Evolutionary conservation across 2,113 vertebrate genomes (phyloP).

Genomic region (Sapayoa aenigma): DNA sequence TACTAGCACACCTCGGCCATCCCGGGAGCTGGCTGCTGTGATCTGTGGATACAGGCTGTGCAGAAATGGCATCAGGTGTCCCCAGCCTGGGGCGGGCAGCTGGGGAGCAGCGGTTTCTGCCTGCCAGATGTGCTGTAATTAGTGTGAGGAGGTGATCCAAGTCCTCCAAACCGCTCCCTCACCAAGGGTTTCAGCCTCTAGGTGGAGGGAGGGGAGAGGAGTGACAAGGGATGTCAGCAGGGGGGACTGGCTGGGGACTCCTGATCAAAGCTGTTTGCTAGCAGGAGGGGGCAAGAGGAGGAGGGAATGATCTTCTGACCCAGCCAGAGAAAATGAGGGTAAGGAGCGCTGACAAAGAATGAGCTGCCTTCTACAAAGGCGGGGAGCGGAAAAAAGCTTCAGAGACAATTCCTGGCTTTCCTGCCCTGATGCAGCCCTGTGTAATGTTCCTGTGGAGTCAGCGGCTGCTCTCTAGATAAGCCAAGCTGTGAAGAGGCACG

Average conservation of each 20-base stretch:
- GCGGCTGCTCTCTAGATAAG: not conserved
- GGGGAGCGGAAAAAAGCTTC: not conserved
- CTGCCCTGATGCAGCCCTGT: not conserved
- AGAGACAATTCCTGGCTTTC: not conserved
- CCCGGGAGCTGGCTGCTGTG: not conserved
- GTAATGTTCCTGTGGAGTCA: not conserved
- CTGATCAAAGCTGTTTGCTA: not conserved
- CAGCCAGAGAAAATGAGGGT: not conserved
- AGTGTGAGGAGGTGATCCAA: not conserved
- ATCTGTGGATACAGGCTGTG: not conserved
- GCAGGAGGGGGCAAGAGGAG: not conserved
- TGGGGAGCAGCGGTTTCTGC: not conserved
- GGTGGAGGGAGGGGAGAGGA: not conserved
- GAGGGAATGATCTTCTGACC: not conserved
- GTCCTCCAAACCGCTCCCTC: not conserved
- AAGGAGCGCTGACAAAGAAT: not conserved
- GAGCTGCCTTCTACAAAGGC: not conserved
- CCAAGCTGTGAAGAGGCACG: not conserved
- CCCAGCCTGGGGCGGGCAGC: not conserved
- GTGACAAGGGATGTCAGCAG: not conserved
- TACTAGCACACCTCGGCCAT: not conserved
- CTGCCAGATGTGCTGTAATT: slow-evolving; percentile 3
- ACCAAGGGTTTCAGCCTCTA: not conserved
- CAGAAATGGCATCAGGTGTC: not conserved
- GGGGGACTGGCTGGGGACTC: not conserved